These are phyloP conservation scores for Caracal caracal DNA, from an alignment of 2,113 vertebrate genomes.

Conservation along the genomic window DNA sequence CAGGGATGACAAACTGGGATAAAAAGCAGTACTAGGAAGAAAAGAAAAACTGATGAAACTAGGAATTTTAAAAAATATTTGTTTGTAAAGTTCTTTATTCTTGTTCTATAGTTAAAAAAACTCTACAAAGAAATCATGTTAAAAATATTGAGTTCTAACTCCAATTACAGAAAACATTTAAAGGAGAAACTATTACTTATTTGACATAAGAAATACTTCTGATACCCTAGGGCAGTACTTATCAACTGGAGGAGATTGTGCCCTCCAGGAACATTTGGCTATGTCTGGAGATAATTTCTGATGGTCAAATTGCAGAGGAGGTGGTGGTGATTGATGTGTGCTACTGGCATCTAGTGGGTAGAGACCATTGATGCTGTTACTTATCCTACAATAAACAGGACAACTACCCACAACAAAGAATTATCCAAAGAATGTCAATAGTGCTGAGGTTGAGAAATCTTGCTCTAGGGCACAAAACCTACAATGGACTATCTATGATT, in stretches of 20 bases:
- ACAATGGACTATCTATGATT: slow-evolving; percentile 37
- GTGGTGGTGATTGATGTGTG: background rate
- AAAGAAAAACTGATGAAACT: slow-evolving; percentile 42
- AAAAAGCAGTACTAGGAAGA: slow-evolving; percentile 44
- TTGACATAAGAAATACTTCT: slow-evolving; percentile 19
- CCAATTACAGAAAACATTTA: background rate
- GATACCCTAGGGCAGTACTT: background rate
- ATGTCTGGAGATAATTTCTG: background rate
- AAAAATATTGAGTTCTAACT: background rate
- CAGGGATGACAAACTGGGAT: slow-evolving; percentile 34
- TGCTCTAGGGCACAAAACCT: slow-evolving; percentile 39
- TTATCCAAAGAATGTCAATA: slow-evolving; percentile 19
- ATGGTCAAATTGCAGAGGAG: background rate
- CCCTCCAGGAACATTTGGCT: background rate
- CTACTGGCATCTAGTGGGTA: background rate
- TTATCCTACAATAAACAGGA: background rate
- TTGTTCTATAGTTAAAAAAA: slow-evolving; percentile 16
- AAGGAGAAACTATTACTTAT: background rate
- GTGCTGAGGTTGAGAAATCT: background rate
- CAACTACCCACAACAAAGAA: background rate
- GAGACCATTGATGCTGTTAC: background rate
- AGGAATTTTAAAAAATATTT: slow-evolving; percentile 3
- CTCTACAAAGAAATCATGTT: background rate
- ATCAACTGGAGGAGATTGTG: background rate
- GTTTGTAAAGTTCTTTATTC: slow-evolving; percentile 19